Conservation (phyloP, 2,113 vertebrate species). For the Poecilia latipinna region DNA sequence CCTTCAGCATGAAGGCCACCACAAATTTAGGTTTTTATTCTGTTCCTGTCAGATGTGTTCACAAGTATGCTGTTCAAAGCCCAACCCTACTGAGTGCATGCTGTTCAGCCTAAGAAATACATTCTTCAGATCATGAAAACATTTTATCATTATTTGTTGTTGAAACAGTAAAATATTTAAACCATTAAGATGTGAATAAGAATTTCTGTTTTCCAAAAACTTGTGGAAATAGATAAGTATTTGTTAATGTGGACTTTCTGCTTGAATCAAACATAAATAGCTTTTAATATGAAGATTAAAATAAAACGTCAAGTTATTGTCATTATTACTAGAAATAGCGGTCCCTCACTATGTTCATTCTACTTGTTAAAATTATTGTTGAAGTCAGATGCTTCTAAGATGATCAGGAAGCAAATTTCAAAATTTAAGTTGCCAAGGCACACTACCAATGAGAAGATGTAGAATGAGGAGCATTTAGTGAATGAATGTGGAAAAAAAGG, state of each 20-base stretch:
- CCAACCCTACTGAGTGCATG: not conserved
- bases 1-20: not conserved
- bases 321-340: not conserved
- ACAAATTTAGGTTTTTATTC: not conserved
- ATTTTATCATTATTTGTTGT: not conserved
- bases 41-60: not conserved
- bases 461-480: no score
- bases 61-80: not conserved
- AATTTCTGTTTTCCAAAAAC: not conserved
- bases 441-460: no score
- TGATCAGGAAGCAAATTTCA: not conserved
- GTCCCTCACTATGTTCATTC: not conserved
- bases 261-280: not conserved
- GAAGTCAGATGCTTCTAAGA: not conserved
- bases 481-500: no score
- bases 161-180: not conserved
- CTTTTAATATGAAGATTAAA: not conserved
- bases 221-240: not conserved
- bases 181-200: not conserved
- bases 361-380: not conserved
- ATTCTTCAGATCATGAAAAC: not conserved
- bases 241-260: not conserved
- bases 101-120: not conserved
- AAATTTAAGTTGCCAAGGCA: no score
- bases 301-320: not conserved